Conservation (phyloP, 1,140 invertebrate species). For the Cyclargus thomasi region DNA sequence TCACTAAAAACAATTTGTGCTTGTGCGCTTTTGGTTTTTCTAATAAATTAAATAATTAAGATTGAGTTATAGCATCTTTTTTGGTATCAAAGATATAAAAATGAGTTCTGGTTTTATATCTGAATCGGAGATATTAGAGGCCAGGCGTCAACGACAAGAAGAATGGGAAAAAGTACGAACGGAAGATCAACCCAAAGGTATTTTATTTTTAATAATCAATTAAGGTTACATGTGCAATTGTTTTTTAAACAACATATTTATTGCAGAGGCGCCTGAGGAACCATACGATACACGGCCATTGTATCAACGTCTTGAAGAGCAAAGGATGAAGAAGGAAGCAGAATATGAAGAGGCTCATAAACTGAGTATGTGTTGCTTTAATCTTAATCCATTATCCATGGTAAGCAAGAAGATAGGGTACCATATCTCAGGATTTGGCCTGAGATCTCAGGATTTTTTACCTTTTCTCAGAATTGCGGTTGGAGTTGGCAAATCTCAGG, state of each 20-base stretch:
- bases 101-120: conserved; percentile 94
- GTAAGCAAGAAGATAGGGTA: too few relatives aligned
- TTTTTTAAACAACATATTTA: conserved; percentile 6
- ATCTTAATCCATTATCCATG: too few relatives aligned
- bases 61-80: too few relatives aligned
- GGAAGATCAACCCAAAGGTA: conserved; percentile 91
- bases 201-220: neutral
- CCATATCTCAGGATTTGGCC: too few relatives aligned
- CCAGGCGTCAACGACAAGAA: conserved; percentile 86
- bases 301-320: conserved; percentile 92
- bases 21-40: too few relatives aligned
- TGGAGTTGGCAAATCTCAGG: too few relatives aligned
- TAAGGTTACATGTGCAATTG: neutral
- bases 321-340: conserved; percentile 91
- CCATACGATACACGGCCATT: conserved; percentile 87
- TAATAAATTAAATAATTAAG: too few relatives aligned
- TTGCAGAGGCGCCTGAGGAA: conserved; percentile 89
- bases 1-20: too few relatives aligned
- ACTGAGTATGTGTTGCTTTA: conserved; percentile 81
- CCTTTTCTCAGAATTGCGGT: too few relatives aligned
- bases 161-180: conserved; percentile 96
- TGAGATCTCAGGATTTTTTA: too few relatives aligned
- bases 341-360: conserved; percentile 97
- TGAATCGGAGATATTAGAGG: conserved; percentile 89
- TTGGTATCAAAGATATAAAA: conserved; percentile 18